These are phyloP conservation scores for Taxidea taxus DNA, from an alignment of 2,113 vertebrate genomes.

Conservation along the genomic window DNA sequence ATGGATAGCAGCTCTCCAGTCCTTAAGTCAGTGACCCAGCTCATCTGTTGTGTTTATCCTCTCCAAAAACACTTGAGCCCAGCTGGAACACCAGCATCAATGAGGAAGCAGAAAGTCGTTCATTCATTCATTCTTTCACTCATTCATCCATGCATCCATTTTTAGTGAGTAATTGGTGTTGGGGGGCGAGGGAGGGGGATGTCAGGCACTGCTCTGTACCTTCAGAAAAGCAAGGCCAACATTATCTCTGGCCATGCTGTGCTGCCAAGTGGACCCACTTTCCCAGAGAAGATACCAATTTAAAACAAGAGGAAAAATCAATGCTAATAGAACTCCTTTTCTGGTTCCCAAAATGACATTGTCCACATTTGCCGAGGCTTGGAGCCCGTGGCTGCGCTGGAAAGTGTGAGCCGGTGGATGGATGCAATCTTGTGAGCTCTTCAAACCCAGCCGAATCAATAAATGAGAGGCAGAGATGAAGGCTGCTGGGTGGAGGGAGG, in stretches of 20 bases:
- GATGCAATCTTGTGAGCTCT: conserved; percentile 58
- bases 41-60: background rate
- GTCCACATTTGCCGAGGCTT: background rate
- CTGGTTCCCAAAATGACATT: conserved; percentile 28
- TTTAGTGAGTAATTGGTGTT: fast-evolving
- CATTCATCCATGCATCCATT: background rate
- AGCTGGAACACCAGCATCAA: no score
- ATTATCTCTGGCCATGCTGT: background rate
- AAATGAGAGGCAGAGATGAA: conserved; percentile 73
- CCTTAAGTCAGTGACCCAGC: background rate
- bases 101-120: background rate
- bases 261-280: background rate
- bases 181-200: no score
- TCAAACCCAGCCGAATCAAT: conserved; percentile 81
- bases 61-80: background rate
- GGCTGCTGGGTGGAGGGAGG: conserved; percentile 75
- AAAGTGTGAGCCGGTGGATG: background rate
- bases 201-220: background rate
- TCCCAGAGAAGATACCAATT: conserved; percentile 38
- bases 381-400: background rate
- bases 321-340: conserved; percentile 59
- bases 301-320: conserved; percentile 55
- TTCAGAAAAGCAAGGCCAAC: background rate
- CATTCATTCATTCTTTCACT: background rate
- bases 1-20: background rate